Base-by-base conservation (phyloP, 2,888 invertebrate species). In the Parthenolecanium corni region DNA sequence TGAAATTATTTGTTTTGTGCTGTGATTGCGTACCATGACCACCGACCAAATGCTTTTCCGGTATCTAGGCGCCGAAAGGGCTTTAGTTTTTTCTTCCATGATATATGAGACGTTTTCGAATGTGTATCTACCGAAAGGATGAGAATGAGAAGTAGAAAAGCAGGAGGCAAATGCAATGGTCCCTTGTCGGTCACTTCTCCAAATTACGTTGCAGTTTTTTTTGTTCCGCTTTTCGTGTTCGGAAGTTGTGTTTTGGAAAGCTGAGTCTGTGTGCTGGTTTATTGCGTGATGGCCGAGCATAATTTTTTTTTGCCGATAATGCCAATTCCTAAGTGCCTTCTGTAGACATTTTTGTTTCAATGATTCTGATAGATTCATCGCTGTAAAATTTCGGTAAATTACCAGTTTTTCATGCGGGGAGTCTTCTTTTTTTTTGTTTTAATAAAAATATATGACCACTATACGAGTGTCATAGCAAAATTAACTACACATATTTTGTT, bases 21-120 rank as follows among this genome's bases (percentile, higher is more conserved):
- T 49, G 18, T 18, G 20, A 49, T 21, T 14, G 21, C 49, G 49
- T 11, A 49, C 49, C 49, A 18, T 51, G 51, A 51, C 61, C 61
- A 61, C 61, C 23, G 36, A 61, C 51, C 47, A 51, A 61, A 61
- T 61, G 61, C 61, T 61, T 61, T 61, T 61, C 61, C 61, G 61
- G 61, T 36, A 51, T 23, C 1, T 21, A 51, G 61, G 61, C 61
- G 61, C 61, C 61, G n/a, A 16, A 51, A 25, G 11, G 61, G 51
- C 47, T 61, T 51, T 23, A 47, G 61, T 61, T 61, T 61, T 51
- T 51, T 25, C 40, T 49, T 49, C 18, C 47, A 61, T 51, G 61
- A 61, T 61, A 61, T 61, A 61, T 49, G 24, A 25, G 36, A 47
- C 52, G 31, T 38, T 23, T 31, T 31, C 31, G n/a, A 4, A 18